Base-by-base conservation (phyloP, 2,797 vertebrate species). In the Nothura maculosa region DNA sequence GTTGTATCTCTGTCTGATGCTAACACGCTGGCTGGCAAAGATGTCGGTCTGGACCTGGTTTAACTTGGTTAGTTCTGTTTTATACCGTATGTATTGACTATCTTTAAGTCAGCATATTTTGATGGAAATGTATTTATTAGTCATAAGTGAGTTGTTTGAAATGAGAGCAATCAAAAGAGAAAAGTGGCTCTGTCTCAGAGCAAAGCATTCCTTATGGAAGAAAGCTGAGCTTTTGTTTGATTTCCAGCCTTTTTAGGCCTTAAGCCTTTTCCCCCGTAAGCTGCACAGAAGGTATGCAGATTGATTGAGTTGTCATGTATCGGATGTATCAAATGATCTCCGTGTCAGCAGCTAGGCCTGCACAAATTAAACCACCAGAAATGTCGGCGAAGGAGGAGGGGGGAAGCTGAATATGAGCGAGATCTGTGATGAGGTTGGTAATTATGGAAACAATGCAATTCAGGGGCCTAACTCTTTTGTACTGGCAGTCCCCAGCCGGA, bases 401-500 rank as follows among this genome's bases (percentile, higher is more conserved):
- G 28, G 5, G 24, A 87, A 38, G 22, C 45, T 61, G 28, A 67
- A 38, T 52, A 67, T 4, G 3, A 10, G 20, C 92, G 48, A 77
- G 43, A 61, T 10, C 57, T 92, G 68, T 81, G 82, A 73, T 91
- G 54, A 89, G 60, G 54, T 82, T 81, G 2, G 2, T 92, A 92
- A 72, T 95, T 91, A 80, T 11, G 78, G 76, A 90, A 94, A 93
- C 79, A 78, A 80, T 62, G 74, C 68, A 92, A 95, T 87, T 81
- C 43, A 93, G 63, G 88, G 50, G 22, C 85, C 50, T 94, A 82
- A 92, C 93, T 95, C 40, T 93, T 81, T 93, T 89, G 50, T 93
- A 63, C 22, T 88, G 84, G 61, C 22, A 77, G 6, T 93, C 58
- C 63, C 77, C 34, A 94, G 40, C 38, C 62, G 63, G 74, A 89